Base-by-base conservation (phyloP, 2,113 vertebrate genomes). In the Cnemophilus loriae region DNA sequence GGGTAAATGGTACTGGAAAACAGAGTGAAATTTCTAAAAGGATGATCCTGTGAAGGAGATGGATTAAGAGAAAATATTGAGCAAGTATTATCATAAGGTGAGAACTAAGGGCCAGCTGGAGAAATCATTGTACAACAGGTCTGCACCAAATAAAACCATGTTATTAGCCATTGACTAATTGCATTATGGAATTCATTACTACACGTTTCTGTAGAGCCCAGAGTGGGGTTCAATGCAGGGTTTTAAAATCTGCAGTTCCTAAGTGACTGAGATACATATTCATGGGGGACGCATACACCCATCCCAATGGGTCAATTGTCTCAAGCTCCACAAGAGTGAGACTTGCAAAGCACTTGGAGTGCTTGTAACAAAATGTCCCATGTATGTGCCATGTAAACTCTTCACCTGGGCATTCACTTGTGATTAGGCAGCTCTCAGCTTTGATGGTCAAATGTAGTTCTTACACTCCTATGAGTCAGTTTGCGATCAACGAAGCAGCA, bases 271-370 rank as follows among this genome's bases (percentile, higher is more conserved):
- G 67, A 47, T 26, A 35, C 17, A 87, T 69, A 24, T 39, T 44
- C 4, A 6, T 11, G 17, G 13, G 35, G 7, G 7, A 32, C 0
- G 0, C 28, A 68, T 33, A 18, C 39, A 69, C 15, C 11, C 24
- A 28, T 44, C 23, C 16, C n/a, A 6, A 35, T 21, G 35, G 13
- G 32, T 84, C 77, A 82, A 0, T 63, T 56, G 18, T 71, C 81
- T 63, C 56, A 65, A 65, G 32, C 67, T 53, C 23, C 7, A 3
- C 10, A 49, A 22, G 18, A 50, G 7, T 0, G 4, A 82, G 19
- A 41, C 23, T 65, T 52, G 47, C 17, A 44, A 75, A 79, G 23
- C 24, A 39, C 22, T 28, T n/a, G n/a, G 56, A 35, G 24, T 55
- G 37, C 33, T 56, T 53, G 32, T 49, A 46, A 35, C 1, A 3